Evolutionary conservation across 2,797 vertebrate species (phyloP).

Genomic region (Melanotaenia parkinsoni): DNA sequence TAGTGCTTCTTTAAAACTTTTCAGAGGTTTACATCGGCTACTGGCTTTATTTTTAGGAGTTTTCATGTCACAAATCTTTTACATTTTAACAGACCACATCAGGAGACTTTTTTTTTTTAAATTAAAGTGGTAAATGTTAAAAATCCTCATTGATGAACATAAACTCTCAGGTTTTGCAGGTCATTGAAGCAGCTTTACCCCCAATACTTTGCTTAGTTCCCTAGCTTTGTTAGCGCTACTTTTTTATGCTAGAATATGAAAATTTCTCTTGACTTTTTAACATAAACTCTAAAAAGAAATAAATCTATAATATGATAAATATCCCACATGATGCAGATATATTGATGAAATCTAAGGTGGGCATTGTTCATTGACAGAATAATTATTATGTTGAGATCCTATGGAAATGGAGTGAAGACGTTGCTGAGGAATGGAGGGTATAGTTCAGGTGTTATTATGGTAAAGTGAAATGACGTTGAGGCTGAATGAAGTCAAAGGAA

Average conservation of each 20-base stretch:
- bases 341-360: not conserved
- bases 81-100: not conserved
- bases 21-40: not conserved
- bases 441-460: constrained; percentile 70
- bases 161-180: constrained; percentile 13
- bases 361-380: constrained; percentile 24
- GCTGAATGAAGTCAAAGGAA: constrained; percentile 66
- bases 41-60: not conserved
- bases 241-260: not conserved
- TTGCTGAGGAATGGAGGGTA: constrained; percentile 46
- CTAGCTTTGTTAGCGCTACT: not conserved
- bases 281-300: not conserved
- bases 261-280: not conserved
- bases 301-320: constrained; percentile 1
- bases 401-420: constrained; percentile 58
- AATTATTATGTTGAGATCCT: constrained; percentile 31
- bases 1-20: too few relatives aligned
- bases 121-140: constrained; percentile 10
- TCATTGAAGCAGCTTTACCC: constrained; percentile 12
- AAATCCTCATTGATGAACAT: constrained; percentile 14
- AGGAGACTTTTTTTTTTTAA: not conserved
- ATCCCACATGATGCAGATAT: not conserved
- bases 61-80: not conserved
- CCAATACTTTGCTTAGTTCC: not conserved
- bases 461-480: constrained; percentile 62